Conservation (phyloP, 2,888 invertebrate genomes). For the Nymphalis polychloros region DNA sequence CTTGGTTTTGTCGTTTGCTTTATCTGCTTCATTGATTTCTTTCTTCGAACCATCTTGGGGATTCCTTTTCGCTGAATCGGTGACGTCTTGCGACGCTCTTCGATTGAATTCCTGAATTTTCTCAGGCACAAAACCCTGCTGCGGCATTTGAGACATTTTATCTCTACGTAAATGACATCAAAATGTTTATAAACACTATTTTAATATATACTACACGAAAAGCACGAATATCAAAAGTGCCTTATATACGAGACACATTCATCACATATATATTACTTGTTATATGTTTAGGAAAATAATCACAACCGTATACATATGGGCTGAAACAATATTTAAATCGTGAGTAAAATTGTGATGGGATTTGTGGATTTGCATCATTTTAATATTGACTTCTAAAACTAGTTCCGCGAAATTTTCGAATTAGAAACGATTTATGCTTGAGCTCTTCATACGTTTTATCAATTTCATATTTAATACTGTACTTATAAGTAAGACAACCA, state of each 20-base stretch:
- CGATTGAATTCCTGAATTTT: constrained; percentile 74
- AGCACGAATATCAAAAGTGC: constrained; percentile 58
- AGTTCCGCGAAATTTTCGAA: not conserved
- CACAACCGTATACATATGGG: constrained; percentile 65
- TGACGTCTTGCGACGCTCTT: constrained; percentile 68
- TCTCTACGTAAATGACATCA: constrained; percentile 54
- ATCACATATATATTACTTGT: constrained; percentile 42
- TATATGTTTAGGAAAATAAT: constrained; percentile 61
- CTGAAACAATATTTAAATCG: constrained; percentile 11
- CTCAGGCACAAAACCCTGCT: constrained; percentile 71
- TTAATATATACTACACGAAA: constrained; percentile 57
- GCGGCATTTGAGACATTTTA: constrained; percentile 72
- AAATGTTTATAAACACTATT: constrained; percentile 50
- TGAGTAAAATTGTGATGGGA: constrained; percentile 12
- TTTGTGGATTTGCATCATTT: not conserved
- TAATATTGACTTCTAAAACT: not conserved
- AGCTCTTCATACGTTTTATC: not conserved
- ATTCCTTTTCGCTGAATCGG: constrained; percentile 50
- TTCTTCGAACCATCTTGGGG: constrained; percentile 53
- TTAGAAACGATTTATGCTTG: not conserved
- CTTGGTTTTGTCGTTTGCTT: constrained; percentile 38
- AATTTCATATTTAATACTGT: not conserved
- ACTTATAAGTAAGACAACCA: constrained; percentile 5
- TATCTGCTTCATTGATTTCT: constrained; percentile 54
- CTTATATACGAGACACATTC: constrained; percentile 43